Evolutionary conservation across 2,113 vertebrate species (phyloP), one percentile per base, ranked within the genome.

Genomic region (Rallus limicola): DNA sequence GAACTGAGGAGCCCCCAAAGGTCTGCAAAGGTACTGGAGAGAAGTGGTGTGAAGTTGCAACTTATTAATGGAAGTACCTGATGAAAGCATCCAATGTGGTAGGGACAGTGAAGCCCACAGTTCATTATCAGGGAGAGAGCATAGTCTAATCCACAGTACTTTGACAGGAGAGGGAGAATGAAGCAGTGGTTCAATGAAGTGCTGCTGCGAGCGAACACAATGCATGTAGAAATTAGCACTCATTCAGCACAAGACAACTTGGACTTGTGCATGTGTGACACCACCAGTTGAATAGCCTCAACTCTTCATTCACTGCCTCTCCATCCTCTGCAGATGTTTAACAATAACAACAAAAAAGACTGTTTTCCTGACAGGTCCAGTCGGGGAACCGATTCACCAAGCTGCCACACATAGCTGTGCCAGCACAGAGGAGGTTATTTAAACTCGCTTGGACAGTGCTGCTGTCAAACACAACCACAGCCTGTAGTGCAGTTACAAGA

Each of bases 381-480:
- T 74, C 70, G 82, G 53, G 56, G 81, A 92, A 82, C 26, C 16
- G 13, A 92, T 92, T 93, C 92, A 90, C 83, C 40, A 86, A 50
- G 88, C 90, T 82, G 85, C 86, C 68, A 94, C 63, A 58, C 26
- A 82, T 2, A 69, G 88, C 2, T 79, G 50, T 86, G 50, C 64
- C 70, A 77, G 71, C 84, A 95, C 90, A 95, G 86, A 95, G 90
- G 40, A 28, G 50, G 69, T 94, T 85, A 80, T 96, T 94, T 92
- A 94, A 88, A 25, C 50, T 85, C 58, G 26, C n/a, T 90, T 60
- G 88, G 85, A 90, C 26, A 82, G 67, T n/a, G 31, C 36, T 74
- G 64, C 90, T 82, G 36, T 82, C 75, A 94, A 80, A 82, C 33
- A 86, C 29, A 95, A 85, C 82, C 63, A 44, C 16, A 40, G 67